Evolutionary conservation across 1,140 invertebrate species (phyloP), one percentile per base, ranked within the genome.

Genomic region (Mycetomoellerius zeteki): DNA sequence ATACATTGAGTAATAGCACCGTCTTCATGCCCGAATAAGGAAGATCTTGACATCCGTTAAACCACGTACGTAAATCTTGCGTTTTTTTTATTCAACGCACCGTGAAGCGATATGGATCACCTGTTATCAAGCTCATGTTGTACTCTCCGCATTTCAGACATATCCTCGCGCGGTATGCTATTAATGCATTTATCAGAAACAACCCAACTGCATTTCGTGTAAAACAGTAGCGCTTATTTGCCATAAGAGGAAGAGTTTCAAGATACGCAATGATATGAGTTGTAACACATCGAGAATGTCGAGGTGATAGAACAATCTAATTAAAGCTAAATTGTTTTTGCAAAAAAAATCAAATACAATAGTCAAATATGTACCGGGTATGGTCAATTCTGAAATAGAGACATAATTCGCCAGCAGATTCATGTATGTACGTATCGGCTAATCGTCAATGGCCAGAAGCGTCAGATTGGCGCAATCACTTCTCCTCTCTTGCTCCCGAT

Each of bases 1-100:
- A 65, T 76, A 62, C 85, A 77, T 91, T 91, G 90, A 91, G 91
- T 91, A 91, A 91, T 91, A 77, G 89, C 14, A 24, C 27, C 62
- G 80, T 77, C 58, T 65, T 77, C 56, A 75, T 37, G 52, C 71
- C 75, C 73, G 56, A 85, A 90, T 69, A 77, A 90, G 86, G 85
- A 77, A 89, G 60, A 62, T 72, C 76, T 82, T 69, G 60, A 67
- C 64, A 75, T 71, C 19, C 33, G 72, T 47, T 21, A 58, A 50
- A 81, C 56, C 56, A 50, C 27, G 60, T 27, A 21, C 50, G 84
- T 56, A 65, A 78, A 80, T 78, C 75, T 78, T 58, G 60, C 37
- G 3, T 60, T 54, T 47, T 58, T 47, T 33, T 84, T 47, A 71
- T 27, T n/a, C 64, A 0, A 37, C 21, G 50, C 47, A 24, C 30